These are phyloP conservation scores for Melitaea cinxia DNA, from an alignment of 1,140 invertebrate species.

Conservation along the genomic window DNA sequence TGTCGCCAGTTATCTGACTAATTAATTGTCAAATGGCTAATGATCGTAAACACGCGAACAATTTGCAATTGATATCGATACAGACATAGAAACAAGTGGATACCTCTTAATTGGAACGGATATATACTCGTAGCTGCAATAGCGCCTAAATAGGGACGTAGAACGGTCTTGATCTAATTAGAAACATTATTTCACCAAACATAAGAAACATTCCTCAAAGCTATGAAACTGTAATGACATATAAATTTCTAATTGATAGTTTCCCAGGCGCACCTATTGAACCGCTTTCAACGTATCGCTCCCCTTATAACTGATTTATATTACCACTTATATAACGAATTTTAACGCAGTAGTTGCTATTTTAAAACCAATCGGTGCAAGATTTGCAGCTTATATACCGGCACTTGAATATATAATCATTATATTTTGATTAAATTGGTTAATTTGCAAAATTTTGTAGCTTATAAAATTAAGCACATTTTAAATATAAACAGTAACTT, in stretches of 20 bases:
- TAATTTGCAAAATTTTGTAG: constrained; percentile 14
- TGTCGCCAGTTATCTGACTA: constrained; percentile 39
- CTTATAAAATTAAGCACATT: background rate
- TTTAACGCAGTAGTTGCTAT: constrained; percentile 33
- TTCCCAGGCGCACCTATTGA: constrained; percentile 51
- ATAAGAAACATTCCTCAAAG: background rate
- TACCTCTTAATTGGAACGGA: constrained; percentile 39
- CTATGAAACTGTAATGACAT: constrained; percentile 8
- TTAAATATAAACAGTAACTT: background rate
- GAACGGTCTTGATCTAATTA: constrained; percentile 1
- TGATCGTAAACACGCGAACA: constrained; percentile 29
- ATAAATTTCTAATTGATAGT: constrained; percentile 44
- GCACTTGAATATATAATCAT: constrained; percentile 26
- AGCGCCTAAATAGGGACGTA: constrained; percentile 16
- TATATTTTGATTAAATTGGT: constrained; percentile 26
- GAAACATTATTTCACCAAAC: background rate
- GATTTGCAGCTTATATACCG: constrained; percentile 13
- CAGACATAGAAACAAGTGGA: constrained; percentile 28
- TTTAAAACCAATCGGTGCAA: constrained; percentile 30
- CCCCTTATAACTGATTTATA: constrained; percentile 37
- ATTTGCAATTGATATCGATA: constrained; percentile 33
- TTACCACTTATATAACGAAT: constrained; percentile 38
- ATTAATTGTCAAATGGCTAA: constrained; percentile 43
- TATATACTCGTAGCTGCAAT: constrained; percentile 4
- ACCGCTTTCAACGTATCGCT: constrained; percentile 26